phyloP scores from a whole-genome alignment of 2,797 vertebrate species.

The Coccyzus lansbergi region DNA sequence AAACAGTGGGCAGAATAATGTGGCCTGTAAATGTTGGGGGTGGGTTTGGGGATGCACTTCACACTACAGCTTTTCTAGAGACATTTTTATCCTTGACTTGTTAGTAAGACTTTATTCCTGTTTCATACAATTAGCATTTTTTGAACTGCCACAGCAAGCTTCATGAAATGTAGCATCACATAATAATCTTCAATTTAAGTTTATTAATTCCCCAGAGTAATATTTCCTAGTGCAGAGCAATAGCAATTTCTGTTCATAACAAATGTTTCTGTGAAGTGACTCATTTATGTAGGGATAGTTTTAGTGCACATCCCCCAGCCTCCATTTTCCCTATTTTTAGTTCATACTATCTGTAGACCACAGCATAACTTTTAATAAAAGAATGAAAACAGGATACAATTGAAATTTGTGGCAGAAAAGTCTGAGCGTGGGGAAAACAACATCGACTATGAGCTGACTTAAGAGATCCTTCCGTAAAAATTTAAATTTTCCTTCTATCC shows the following conservation, averaged over 20 bases:
- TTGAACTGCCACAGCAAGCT: neutral
- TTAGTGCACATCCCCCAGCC: neutral
- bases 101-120: neutral
- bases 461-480: neutral
- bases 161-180: neutral
- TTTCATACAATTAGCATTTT: neutral
- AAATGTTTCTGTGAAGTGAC: neutral
- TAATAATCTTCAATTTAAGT: neutral
- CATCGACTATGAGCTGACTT: neutral
- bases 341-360: neutral
- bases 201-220: neutral
- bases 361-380: neutral
- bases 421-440: neutral
- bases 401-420: neutral
- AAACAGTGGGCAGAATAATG: neutral
- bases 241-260: neutral
- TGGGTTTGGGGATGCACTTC: neutral
- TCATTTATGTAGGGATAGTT: neutral
- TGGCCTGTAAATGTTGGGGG: neutral
- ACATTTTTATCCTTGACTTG: neutral
- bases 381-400: neutral
- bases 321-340: neutral
- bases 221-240: neutral
- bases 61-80: neutral
- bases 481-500: neutral